phyloP scores from a whole-genome alignment of 2,797 vertebrate species.

The Pyrocephalus nanus region DNA sequence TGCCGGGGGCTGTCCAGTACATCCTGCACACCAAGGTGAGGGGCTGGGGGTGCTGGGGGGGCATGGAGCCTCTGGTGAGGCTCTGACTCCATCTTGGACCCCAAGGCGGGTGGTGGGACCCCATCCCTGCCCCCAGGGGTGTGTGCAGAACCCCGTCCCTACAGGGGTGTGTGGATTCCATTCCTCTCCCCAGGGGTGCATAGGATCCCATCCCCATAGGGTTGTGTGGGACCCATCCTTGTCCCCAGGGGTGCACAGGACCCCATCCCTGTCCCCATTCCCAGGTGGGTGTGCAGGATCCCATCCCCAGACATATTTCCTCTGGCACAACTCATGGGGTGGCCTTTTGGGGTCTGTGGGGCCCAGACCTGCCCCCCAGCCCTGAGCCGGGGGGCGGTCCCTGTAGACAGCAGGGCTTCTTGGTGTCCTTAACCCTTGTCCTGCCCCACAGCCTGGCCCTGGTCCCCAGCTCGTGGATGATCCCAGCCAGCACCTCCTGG shows the following conservation, averaged over 20 bases:
- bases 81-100: neutral
- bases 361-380: neutral
- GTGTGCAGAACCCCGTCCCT: neutral
- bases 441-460: conserved; percentile 82
- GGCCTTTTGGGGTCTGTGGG: neutral
- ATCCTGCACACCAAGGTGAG: conserved; percentile 89
- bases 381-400: fast-evolving
- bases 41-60: fast-evolving
- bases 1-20: conserved; percentile 81
- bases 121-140: neutral
- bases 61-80: fast-evolving
- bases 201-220: neutral
- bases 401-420: neutral
- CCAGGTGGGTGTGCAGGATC: neutral
- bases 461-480: conserved; percentile 84
- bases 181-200: neutral
- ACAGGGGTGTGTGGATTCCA: too few relatives aligned
- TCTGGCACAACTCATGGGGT: too few relatives aligned
- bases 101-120: neutral
- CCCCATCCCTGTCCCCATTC: too few relatives aligned
- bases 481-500: conserved; percentile 82
- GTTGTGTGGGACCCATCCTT: too few relatives aligned
- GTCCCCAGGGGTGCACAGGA: too few relatives aligned
- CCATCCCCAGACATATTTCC: too few relatives aligned
- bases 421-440: neutral